Base-by-base conservation (phyloP, 2,888 invertebrate species). In the Rhagonycha fulva region DNA sequence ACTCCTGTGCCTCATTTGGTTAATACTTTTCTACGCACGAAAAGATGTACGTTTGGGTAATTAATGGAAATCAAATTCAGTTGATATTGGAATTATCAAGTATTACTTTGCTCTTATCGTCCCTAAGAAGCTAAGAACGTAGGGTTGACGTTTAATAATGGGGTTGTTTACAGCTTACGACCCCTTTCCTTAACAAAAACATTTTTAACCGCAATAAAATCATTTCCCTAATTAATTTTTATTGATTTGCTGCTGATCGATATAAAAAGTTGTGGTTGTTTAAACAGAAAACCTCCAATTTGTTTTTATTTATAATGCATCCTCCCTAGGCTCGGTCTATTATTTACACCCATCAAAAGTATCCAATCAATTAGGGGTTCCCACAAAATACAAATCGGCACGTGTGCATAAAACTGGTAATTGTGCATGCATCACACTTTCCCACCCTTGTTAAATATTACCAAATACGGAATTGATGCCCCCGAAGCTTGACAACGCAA, bases 331-430 rank as follows among this genome's bases (percentile, higher is more conserved):
- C 0, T 67, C 26, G 26, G 14, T 67, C 28, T 67, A 67, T 67
- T n/a, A 67, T 67, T 67, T 67, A 28, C 32, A 60, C n/a, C 47
- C 47, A 60, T 47, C 12, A 71, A 19, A 72, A 28, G 69, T 32
- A 62, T 74, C 70, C 66, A 74, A 70, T 71, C 71, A 71, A 75
- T 75, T 75, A 75, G 60, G 26, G 68, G 32, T 75, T 75, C 72
- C 75, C 75, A 75, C 72, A 69, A 75, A 71, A 75, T 75, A 69
- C 62, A 30, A 12, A 3, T 19, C 26, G 69, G 71, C 72, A 71
- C 75, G 75, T 71, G 75, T 23, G 19, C 14, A 32, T 62, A 71
- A 68, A 71, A 66, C 71, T 67, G 68, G 24, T 75, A 75, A 75
- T 69, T 69, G 62, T 47, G 28, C 30, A 23, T 61, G 23, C 23